phyloP scores from a whole-genome alignment of 2,113 vertebrate species.

The Scomber scombrus region DNA sequence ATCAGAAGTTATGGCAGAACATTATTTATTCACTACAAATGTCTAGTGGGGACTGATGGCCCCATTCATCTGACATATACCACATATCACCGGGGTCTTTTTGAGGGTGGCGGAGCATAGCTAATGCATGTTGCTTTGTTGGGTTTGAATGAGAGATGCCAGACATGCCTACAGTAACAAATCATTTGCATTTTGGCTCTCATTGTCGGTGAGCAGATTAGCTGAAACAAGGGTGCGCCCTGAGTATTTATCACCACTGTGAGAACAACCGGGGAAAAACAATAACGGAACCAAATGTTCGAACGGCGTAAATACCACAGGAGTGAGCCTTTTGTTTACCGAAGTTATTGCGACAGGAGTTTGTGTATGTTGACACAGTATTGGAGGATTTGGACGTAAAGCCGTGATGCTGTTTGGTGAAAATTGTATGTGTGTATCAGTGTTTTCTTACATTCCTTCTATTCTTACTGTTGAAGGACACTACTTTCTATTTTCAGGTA shows the following conservation, averaged over 20 bases:
- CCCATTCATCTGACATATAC: conserved; percentile 47
- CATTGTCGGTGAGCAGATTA: conserved; percentile 45
- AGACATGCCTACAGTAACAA: conserved; percentile 65
- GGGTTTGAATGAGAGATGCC: conserved; percentile 61
- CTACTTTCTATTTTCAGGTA: conserved; percentile 8
- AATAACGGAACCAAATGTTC: conserved; percentile 18
- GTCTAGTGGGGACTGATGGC: conserved; percentile 6
- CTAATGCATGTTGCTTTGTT: conserved; percentile 69
- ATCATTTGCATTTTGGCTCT: conserved; percentile 73
- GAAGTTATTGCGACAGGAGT: conserved; percentile 19
- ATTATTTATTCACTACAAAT: conserved; percentile 15
- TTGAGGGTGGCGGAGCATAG: conserved; percentile 44
- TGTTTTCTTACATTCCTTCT: not conserved
- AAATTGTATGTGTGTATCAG: conserved; percentile 18
- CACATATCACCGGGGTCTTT: conserved; percentile 56
- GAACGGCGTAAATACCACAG: not conserved
- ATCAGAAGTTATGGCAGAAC: conserved; percentile 17
- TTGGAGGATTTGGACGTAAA: conserved; percentile 44
- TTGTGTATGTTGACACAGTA: conserved; percentile 27
- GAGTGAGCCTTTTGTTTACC: conserved; percentile 43
- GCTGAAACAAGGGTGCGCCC: conserved; percentile 48
- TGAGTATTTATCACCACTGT: conserved; percentile 30
- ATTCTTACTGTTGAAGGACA: conserved; percentile 1
- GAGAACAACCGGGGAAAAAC: conserved; percentile 37
- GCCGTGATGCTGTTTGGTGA: not conserved